These are phyloP conservation scores for Tyrannus savana DNA, from an alignment of 2,113 vertebrate species.

Conservation along the genomic window DNA sequence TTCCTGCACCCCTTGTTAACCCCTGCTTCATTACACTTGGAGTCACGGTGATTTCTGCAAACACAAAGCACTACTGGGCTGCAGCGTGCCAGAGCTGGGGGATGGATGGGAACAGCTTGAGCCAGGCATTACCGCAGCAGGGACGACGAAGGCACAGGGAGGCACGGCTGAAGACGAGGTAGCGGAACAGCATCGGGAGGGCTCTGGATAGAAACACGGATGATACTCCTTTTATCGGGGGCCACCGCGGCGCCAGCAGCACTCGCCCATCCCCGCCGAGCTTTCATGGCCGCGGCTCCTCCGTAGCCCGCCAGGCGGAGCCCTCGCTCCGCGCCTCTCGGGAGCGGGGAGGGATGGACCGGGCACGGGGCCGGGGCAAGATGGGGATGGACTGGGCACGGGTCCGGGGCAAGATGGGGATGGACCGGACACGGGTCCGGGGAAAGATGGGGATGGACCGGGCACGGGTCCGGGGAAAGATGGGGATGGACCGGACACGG, in stretches of 20 bases:
- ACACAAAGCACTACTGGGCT: background rate
- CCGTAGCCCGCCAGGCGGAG: background rate
- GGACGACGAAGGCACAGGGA: background rate
- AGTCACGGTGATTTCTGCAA: background rate
- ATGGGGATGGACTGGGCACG: no score
- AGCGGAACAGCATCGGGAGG: background rate
- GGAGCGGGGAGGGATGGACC: background rate
- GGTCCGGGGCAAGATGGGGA: background rate
- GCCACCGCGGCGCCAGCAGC: accelerated
- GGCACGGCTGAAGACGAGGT: background rate
- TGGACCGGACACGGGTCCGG: background rate
- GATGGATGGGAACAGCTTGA: background rate
- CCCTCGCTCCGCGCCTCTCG: background rate
- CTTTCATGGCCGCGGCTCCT: accelerated
- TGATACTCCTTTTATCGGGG: background rate
- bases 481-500: background rate
- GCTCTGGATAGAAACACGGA: accelerated
- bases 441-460: background rate
- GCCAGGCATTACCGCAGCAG: no score
- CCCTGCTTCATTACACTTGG: accelerated
- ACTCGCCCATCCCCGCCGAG: accelerated
- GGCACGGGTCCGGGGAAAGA: no score
- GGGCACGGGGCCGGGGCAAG: background rate
- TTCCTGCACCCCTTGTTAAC: background rate
- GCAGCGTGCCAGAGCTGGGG: accelerated